Evolutionary conservation across 2,113 vertebrate species (phyloP), one percentile per base, ranked within the genome.

Genomic region (Rana temporaria): DNA sequence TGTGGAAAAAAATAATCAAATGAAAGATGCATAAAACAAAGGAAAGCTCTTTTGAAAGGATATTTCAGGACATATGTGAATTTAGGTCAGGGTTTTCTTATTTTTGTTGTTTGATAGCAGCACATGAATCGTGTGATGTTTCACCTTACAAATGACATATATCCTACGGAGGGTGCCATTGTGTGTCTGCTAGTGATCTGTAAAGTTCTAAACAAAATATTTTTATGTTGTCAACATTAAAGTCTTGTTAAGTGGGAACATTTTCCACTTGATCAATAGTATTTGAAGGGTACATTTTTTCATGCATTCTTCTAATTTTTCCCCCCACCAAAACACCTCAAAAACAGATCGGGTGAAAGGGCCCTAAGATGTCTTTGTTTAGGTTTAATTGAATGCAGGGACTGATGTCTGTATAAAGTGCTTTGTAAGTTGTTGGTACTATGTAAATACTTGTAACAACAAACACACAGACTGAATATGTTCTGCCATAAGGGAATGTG

Each of bases 161-260:
- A 53, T 70, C 20, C 68, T 70, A 20, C 7, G 68, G 68, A 70
- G 32, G 34, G 6, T 42, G 32, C 18, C 66, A 68, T 38, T 68
- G 34, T 68, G 66, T 20, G 66, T 19, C 7, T 70, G 68, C 16
- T 55, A 70, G 48, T 53, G 68, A 53, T 70, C 68, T 70, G 68
- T 53, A 55, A 70, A 22, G 53, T 42, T 53, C 11, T 15, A 70
- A 55, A 70, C 24, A 38, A 55, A 52, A 52, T 70, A 38, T 24
- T 24, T 70, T 53, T 70, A 70, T 70, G 20, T 70, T 70, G 68
- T 53, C 67, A 70, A 38, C 5, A 9, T 53, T 53, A 24, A 19
- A 53, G 42, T 70, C 48, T 22, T 52, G 52, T 70, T n/a, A 53
- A 53, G 48, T 24, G 24, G 15, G 68, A 24, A n/a, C n/a, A n/a